Percentiles rank a stretch among this genome's conserved stretches.
These are phyloP conservation scores for Psittacula cyanocephala DNA, from an alignment of 2,113 vertebrate genomes.

Conservation along the genomic window DNA sequence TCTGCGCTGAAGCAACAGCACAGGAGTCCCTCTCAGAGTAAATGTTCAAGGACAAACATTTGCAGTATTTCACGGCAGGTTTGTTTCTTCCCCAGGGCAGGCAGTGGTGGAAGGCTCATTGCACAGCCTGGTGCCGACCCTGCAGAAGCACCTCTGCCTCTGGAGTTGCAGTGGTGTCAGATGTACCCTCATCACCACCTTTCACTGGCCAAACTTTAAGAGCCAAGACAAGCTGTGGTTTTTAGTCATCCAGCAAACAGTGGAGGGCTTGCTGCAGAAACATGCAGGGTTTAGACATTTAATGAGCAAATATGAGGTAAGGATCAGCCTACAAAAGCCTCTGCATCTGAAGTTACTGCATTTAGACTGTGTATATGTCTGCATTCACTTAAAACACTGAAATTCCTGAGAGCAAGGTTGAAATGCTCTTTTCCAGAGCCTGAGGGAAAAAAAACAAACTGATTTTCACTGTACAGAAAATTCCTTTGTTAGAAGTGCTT, in stretches of 20 bases:
- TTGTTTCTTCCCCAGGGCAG: neutral
- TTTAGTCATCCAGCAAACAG: neutral
- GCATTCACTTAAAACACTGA: neutral
- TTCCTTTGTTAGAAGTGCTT: neutral
- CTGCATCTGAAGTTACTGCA: neutral
- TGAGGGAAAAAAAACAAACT: neutral
- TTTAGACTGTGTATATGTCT: neutral
- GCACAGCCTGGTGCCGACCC: neutral
- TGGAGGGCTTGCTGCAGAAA: neutral
- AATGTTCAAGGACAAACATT: neutral
- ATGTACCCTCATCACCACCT: neutral
- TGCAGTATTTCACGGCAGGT: neutral
- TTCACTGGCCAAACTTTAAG: neutral
- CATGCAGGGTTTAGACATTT: neutral
- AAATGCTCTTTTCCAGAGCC: neutral
- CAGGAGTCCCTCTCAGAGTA: neutral
- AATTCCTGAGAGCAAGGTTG: neutral
- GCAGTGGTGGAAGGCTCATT: neutral
- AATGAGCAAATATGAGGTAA: neutral
- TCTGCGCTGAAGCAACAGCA: neutral
- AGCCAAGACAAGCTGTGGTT: neutral
- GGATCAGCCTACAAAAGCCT: neutral
- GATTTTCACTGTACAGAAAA: neutral
- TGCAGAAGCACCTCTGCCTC: neutral
- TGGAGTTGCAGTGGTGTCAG: neutral